These are phyloP conservation scores for Lycophotia porphyrea DNA, from an alignment of 2,888 invertebrate genomes.

Conservation along the genomic window DNA sequence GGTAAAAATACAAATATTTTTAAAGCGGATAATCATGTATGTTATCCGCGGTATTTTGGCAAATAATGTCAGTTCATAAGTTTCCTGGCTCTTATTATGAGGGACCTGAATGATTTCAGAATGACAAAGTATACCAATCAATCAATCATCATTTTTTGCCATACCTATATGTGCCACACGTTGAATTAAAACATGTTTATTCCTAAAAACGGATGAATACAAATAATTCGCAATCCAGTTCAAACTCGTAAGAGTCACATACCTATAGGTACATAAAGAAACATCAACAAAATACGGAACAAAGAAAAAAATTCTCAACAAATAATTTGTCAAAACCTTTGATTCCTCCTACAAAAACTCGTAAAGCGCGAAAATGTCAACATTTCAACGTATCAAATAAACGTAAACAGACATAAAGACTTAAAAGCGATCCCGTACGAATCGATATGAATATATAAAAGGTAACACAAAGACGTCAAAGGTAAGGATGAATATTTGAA, in stretches of 20 bases:
- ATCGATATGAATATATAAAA: constrained; percentile 68
- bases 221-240: constrained; percentile 10
- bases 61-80: background rate
- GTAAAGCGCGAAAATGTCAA: constrained; percentile 56
- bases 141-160: no score
- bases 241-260: background rate
- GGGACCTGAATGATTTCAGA: background rate
- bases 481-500: constrained; percentile 78
- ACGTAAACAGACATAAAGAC: constrained; percentile 59
- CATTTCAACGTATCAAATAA: constrained; percentile 59
- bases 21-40: background rate
- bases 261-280: background rate
- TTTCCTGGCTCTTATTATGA: background rate
- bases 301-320: constrained; percentile 29
- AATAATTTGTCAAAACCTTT: constrained; percentile 49
- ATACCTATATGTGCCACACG: background rate
- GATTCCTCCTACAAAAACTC: constrained; percentile 30
- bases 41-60: no score
- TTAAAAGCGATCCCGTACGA: constrained; percentile 65
- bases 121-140: background rate
- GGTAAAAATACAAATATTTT: constrained; percentile 8
- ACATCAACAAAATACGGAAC: constrained; percentile 12
- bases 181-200: background rate
- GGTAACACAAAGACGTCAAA: constrained; percentile 74
- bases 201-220: background rate